phyloP scores from a whole-genome alignment of 2,888 invertebrate genomes.

The Synergus gifuensis region DNA sequence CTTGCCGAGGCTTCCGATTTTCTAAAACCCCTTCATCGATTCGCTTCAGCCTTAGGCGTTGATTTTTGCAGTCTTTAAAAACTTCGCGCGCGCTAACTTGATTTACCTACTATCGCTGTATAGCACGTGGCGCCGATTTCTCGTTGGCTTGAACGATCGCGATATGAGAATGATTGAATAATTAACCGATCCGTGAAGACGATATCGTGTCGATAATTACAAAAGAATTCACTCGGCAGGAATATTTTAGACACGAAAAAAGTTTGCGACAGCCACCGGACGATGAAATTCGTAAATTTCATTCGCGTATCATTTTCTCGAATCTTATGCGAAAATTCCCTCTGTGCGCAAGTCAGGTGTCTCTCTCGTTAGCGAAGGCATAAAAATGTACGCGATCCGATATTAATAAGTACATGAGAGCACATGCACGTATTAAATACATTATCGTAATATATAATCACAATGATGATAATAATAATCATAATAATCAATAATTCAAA shows the following conservation, averaged over 20 bases:
- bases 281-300: conserved; percentile 12
- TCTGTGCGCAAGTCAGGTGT: conserved; percentile 46
- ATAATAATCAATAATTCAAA: conserved; percentile 66
- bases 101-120: conserved; percentile 22
- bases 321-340: neutral
- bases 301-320: neutral
- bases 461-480: conserved; percentile 62
- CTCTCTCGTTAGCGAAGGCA: conserved; percentile 49
- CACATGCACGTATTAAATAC: conserved; percentile 67
- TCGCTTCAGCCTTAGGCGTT: conserved; percentile 28
- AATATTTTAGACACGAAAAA: conserved; percentile 28
- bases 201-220: conserved; percentile 20
- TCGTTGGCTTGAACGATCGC: conserved; percentile 12
- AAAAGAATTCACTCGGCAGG: conserved; percentile 23
- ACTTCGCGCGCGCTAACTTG: conserved; percentile 32
- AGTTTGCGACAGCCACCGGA: conserved; percentile 28
- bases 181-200: conserved; percentile 27
- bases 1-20: neutral
- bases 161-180: conserved; percentile 32
- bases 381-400: conserved; percentile 54
- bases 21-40: neutral
- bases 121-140: neutral
- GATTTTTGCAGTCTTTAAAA: conserved; percentile 39
- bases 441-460: conserved; percentile 68
- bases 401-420: conserved; percentile 63